Evolutionary conservation across 1,140 invertebrate species (phyloP).

Genomic region (Brachystomella parvula): DNA sequence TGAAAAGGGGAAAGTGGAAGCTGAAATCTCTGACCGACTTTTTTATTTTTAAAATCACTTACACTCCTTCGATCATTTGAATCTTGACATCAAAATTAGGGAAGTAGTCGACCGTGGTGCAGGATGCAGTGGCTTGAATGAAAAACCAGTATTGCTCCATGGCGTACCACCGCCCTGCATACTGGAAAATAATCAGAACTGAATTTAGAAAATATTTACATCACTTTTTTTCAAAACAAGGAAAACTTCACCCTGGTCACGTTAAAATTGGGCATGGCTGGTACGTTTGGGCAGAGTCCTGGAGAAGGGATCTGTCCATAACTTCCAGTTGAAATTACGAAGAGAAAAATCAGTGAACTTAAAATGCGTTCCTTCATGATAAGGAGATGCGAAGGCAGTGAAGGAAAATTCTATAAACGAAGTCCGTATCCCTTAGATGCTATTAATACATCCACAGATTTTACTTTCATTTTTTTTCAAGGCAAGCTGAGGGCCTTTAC

Average conservation of each 20-base stretch:
- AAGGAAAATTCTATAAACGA: too few relatives aligned
- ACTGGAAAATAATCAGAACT: conserved; percentile 45
- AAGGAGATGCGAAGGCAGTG: too few relatives aligned
- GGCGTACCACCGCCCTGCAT: conserved; percentile 70
- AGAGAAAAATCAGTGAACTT: background rate
- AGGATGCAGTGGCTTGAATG: conserved; percentile 63
- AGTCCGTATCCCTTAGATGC: too few relatives aligned
- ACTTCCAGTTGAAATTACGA: background rate
- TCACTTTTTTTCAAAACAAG: background rate
- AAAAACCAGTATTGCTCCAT: conserved; percentile 67
- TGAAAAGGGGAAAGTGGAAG: too few relatives aligned
- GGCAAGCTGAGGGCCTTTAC: too few relatives aligned
- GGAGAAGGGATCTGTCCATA: background rate
- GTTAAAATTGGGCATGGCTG: background rate
- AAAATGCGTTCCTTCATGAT: too few relatives aligned
- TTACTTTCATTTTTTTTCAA: too few relatives aligned
- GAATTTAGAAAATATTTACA: background rate
- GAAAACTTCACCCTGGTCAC: background rate
- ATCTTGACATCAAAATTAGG: background rate
- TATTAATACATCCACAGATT: too few relatives aligned
- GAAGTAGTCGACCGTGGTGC: conserved; percentile 45
- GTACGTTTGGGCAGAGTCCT: background rate
- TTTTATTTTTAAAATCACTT: conserved; percentile 7
- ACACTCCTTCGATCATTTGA: conserved; percentile 9
- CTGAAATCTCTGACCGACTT: too few relatives aligned